Base-by-base conservation (phyloP, 2,797 vertebrate genomes). In the Sitta carolinensis region DNA sequence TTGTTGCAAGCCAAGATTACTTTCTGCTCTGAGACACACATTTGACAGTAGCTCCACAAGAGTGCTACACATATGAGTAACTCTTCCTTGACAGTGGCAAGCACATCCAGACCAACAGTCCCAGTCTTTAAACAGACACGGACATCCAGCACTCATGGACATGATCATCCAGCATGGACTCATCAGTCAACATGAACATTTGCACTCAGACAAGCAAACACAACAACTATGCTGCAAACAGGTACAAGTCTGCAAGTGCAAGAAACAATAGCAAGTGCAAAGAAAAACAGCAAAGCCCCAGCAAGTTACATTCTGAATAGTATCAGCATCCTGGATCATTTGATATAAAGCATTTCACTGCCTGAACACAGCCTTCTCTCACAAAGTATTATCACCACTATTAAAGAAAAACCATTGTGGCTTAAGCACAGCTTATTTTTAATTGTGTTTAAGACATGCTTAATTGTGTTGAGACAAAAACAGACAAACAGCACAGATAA, bases 31-130 rank as follows among this genome's bases (percentile, higher is more conserved):
- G 9, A 72, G 58, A 32, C 0, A 1, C n/a, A 14, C 9, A 1
- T 75, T 38, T 63, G 79, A 32, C 57, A 84, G 67, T 5, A 82
- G 50, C 69, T 76, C 58, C n/a, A 5, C 1, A 1, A 59, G 14
- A 69, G 23, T 8, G n/a, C 20, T 50, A 30, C 0, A 0, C 30
- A 1, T 5, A 2, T 0, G 4, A 42, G 54, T 14, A 68, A 57
- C 67, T 38, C 45, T 45, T 45, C 43, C 9, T 9, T 27, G 43
- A 26, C 55, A 54, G 42, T 5, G 27, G 21, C 27, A 75, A 62
- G 10, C 25, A 25, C 0, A 4, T 18, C 34, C 70, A 59, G 54
- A 82, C 9, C 30, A 36, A 16, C 1, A 61, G 47, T 5, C 38
- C 15, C 50, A 38, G 23, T 13, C 75, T 43, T 10, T 59, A 54